Base-by-base conservation (phyloP, 2,888 invertebrate genomes). In the Hyposoter didymator region DNA sequence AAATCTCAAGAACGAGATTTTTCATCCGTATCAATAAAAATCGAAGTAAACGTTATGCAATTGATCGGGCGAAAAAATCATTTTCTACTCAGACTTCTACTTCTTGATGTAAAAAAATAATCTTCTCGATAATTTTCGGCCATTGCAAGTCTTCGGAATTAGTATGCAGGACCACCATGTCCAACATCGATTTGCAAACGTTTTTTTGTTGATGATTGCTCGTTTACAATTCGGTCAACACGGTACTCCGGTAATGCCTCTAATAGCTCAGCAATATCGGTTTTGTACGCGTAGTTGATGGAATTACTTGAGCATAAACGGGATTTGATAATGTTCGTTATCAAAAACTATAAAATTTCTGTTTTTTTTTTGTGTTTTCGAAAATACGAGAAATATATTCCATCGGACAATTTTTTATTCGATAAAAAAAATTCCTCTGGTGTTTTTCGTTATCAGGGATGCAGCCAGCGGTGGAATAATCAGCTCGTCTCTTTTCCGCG, bases 391-490 rank as follows among this genome's bases (percentile, higher is more conserved):
- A 4, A 64, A 39, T 19, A n/a, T 12, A 7, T 52, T n/a, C 10
- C 4, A 49, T 35, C 43, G 52, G 3, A 49, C 10, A 22, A 35
- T 45, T 32, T 8, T 28, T 32, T 52, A 12, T 67, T 28, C 17
- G 45, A 17, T 89, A 89, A 91, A 87, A 85, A 85, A 90, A 89
- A 89, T 89, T 89, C 88, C 85, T 84, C 84, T 67, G 88, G 86
- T 91, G 92, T 93, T 91, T 92, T 92, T 91, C 87, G 88, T 78
- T 90, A 93, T 87, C 92, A 93, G 93, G 93, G 89, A 85, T 89
- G 52, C 89, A 93, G 64, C 78, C 81, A 70, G 78, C 28, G 52
- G 82, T 69, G 39, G 70, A 73, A 70, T 22, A 59, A 78, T 78
- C 64, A 72, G 70, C 19, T 28, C n/a, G 76, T 85, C 78, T 85